These are phyloP conservation scores for Thecophora atra DNA, from an alignment of 2,888 invertebrate species.

Conservation along the genomic window DNA sequence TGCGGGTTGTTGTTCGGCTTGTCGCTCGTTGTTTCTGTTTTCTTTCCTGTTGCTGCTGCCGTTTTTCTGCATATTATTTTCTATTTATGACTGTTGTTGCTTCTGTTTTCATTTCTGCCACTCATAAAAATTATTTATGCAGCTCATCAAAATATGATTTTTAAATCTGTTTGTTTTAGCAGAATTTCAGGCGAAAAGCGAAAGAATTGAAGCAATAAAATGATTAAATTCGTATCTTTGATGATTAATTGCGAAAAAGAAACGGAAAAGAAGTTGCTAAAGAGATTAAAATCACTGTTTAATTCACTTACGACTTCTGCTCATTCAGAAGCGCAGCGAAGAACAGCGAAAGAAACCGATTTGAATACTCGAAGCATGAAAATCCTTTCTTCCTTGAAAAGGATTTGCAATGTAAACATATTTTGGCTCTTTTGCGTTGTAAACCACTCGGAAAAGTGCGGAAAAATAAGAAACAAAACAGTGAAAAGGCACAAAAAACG, in stretches of 20 bases:
- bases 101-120: not conserved
- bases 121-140: conserved; percentile 18
- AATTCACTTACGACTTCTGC: not conserved
- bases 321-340: not conserved
- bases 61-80: not conserved
- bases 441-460: not conserved
- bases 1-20: not conserved
- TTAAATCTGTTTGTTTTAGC: not conserved
- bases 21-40: not conserved
- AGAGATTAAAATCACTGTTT: too few species aligned
- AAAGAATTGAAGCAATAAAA: too few species aligned
- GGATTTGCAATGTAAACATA: not conserved
- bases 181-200: too few species aligned
- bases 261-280: too few species aligned
- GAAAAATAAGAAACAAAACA: not conserved
- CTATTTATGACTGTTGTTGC: not conserved
- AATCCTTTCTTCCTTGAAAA: not conserved
- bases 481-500: not conserved
- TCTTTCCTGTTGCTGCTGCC: not conserved
- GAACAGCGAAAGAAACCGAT: not conserved
- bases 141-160: not conserved
- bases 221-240: too few species aligned
- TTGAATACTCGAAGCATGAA: not conserved
- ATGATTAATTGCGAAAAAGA: too few species aligned
- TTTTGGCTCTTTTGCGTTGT: not conserved